Evolutionary conservation across 2,888 invertebrate genomes (phyloP).

Genomic region (Latrodectus elegans): DNA sequence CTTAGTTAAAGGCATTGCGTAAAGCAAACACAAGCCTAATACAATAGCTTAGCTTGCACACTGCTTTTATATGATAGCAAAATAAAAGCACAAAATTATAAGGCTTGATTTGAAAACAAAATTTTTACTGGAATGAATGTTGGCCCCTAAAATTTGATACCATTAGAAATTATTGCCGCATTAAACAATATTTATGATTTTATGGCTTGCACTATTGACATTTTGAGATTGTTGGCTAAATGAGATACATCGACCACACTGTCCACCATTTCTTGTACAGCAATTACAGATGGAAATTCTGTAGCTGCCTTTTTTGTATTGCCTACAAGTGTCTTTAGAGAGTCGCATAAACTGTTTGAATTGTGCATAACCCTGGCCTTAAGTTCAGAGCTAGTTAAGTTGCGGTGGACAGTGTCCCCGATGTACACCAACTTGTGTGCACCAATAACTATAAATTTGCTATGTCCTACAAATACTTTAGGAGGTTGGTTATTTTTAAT

Average conservation of each 20-base stretch:
- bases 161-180: neutral
- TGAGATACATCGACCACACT: constrained; percentile 87
- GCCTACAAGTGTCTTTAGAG: constrained; percentile 86
- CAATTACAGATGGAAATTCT: constrained; percentile 91
- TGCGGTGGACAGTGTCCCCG: constrained; percentile 93
- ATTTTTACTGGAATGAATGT: too few species aligned
- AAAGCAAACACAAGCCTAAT: too few species aligned
- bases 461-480: constrained; percentile 91
- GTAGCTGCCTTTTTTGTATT: constrained; percentile 93
- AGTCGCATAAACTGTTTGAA: constrained; percentile 87
- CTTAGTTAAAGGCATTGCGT: too few species aligned
- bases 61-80: too few species aligned
- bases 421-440: constrained; percentile 95
- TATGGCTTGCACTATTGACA: constrained; percentile 56
- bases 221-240: constrained; percentile 67
- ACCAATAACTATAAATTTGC: constrained; percentile 94
- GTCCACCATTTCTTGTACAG: constrained; percentile 95
- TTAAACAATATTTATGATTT: constrained; percentile 30
- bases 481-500: constrained; percentile 96
- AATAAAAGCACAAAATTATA: too few species aligned
- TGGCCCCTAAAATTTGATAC: neutral
- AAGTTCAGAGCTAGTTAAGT: constrained; percentile 74
- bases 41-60: too few species aligned
- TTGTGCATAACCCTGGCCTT: constrained; percentile 80
- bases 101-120: too few species aligned